Conservation (phyloP, 2,888 invertebrate genomes). For the Caenorhabditis sp. region DNA sequence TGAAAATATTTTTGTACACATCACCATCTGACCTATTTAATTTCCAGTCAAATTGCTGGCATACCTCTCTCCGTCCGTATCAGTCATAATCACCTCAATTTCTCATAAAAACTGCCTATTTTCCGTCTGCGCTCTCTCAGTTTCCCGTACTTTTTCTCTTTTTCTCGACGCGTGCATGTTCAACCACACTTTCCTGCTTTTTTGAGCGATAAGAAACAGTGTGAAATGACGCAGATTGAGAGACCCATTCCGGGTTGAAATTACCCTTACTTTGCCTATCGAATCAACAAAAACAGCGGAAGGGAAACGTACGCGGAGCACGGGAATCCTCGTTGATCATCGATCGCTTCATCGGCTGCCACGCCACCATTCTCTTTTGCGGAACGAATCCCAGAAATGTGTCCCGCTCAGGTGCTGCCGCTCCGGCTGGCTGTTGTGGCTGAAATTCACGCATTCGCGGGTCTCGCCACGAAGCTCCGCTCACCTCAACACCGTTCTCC, state of each 20-base stretch:
- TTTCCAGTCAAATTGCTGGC: constrained; percentile 11
- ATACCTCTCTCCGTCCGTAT: constrained; percentile 6
- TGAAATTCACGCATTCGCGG: constrained; percentile 5
- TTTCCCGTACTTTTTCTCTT: constrained; percentile 9
- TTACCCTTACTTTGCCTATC: too few species aligned
- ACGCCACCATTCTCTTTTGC: constrained; percentile 74
- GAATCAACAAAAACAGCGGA: neutral
- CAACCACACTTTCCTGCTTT: constrained; percentile 24
- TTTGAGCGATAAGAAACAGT: constrained; percentile 12
- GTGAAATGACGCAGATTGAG: constrained; percentile 46
- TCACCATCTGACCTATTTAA: constrained; percentile 2
- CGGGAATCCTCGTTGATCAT: constrained; percentile 57
- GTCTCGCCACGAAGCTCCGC: neutral
- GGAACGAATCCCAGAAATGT: constrained; percentile 55
- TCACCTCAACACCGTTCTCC: constrained; percentile 43
- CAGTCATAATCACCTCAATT: constrained; percentile 17
- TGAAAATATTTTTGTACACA: neutral
- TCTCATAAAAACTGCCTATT: constrained; percentile 38
- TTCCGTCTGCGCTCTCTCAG: neutral
- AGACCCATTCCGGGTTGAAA: constrained; percentile 37
- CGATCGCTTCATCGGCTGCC: constrained; percentile 77
- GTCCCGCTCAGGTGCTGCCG: constrained; percentile 3
- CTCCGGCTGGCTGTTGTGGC: constrained; percentile 3
- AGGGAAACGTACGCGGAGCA: constrained; percentile 66
- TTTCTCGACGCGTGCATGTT: constrained; percentile 29